These are phyloP conservation scores for Diadegma fenestrale DNA, from an alignment of 2,888 invertebrate genomes.

Conservation along the genomic window DNA sequence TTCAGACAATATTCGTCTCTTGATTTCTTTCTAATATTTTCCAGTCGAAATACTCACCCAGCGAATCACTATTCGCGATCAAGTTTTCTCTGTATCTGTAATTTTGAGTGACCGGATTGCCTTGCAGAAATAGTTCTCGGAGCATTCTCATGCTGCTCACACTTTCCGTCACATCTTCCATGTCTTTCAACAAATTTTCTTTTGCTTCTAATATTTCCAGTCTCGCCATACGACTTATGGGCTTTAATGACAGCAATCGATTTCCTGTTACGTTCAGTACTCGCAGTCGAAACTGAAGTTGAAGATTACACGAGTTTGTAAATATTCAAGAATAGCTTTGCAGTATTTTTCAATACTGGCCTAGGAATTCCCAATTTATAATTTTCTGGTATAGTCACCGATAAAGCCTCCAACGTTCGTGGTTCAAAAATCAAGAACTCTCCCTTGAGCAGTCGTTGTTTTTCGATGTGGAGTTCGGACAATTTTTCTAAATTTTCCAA, in stretches of 20 bases:
- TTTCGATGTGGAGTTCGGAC: conserved; percentile 89
- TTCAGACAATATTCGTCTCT: not conserved
- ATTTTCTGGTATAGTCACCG: conserved; percentile 84
- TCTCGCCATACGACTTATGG: conserved; percentile 86
- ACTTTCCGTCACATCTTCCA: conserved; percentile 86
- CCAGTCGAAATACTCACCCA: conserved; percentile 85
- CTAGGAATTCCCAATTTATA: not conserved
- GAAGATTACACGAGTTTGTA: not conserved
- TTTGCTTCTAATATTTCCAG: conserved; percentile 87
- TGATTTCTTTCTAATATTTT: not conserved
- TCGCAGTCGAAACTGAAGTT: conserved; percentile 86
- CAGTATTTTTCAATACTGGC: not conserved
- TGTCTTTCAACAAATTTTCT: conserved; percentile 87
- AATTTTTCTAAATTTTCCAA: conserved; percentile 87
- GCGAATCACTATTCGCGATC: conserved; percentile 87
- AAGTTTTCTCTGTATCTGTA: conserved; percentile 89
- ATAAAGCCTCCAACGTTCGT: conserved; percentile 86
- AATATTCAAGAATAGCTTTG: not conserved
- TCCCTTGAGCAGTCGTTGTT: conserved; percentile 87
- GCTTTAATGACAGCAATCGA: conserved; percentile 86
- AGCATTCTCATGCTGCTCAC: conserved; percentile 87
- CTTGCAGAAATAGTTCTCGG: conserved; percentile 86
- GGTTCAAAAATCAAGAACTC: conserved; percentile 90
- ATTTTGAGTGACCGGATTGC: conserved; percentile 88
- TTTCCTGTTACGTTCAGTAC: conserved; percentile 89